Evolutionary conservation across 2,888 invertebrate genomes (phyloP).

Genomic region (Glyphotaelius pellucidus): DNA sequence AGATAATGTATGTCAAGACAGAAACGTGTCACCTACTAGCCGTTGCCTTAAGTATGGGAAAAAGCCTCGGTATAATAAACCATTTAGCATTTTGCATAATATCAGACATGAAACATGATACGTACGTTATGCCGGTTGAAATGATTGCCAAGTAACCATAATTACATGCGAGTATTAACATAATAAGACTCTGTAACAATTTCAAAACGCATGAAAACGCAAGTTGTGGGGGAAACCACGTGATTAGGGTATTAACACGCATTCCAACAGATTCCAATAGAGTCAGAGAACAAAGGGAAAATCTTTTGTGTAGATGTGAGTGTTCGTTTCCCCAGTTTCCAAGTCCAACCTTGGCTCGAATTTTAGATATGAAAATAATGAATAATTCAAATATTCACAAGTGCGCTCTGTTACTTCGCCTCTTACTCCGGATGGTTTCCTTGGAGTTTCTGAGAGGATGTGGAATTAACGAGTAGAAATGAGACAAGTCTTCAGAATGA

Average conservation of each 20-base stretch:
- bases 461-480: conserved; percentile 35
- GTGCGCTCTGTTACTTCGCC: background rate
- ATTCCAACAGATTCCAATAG: background rate
- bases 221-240: background rate
- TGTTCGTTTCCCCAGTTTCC: background rate
- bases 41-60: background rate
- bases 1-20: background rate
- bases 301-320: background rate
- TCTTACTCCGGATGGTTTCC: conserved; percentile 10
- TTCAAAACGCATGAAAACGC: background rate
- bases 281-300: background rate
- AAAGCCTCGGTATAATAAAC: background rate
- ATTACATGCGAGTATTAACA: background rate
- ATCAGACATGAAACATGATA: background rate
- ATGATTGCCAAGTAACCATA: background rate
- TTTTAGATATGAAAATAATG: conserved; percentile 28
- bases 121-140: background rate
- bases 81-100: background rate
- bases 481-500: conserved; percentile 28
- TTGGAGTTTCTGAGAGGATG: conserved; percentile 13
- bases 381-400: conserved; percentile 40
- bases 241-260: background rate
- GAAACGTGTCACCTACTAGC: background rate
- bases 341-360: conserved; percentile 16
- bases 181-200: background rate